Base-by-base conservation (phyloP, 2,113 vertebrate genomes). In the Mastomys natalensis region DNA sequence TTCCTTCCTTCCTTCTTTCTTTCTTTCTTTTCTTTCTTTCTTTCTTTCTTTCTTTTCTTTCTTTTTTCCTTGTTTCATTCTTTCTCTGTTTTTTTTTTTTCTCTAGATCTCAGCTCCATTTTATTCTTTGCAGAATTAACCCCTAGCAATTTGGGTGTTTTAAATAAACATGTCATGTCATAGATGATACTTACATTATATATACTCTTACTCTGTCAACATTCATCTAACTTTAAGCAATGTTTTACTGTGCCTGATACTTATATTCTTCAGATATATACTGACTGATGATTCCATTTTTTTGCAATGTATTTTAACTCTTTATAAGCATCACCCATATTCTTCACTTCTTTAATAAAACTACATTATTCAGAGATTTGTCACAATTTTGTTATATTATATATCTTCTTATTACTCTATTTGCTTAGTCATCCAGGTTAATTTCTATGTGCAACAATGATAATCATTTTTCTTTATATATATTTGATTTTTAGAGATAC, bases 11-110 rank as follows among this genome's bases (percentile, higher is more conserved):
- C n/a, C n/a, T n/a, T n/a, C n/a, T n/a, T n/a, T n/a, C n/a, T n/a
- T n/a, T n/a, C n/a, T n/a, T n/a, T n/a, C n/a, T n/a, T n/a, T n/a
- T n/a, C n/a, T n/a, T n/a, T n/a, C n/a, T n/a, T n/a, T n/a, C n/a
- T 48, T 6, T 48, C 3, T 21, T 24, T 21, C 8, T 72, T 31
- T 8, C 3, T 73, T 2, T 22, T n/a, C 22, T 1, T 13, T 34
- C n/a, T 8, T 19, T 6, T 72, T 7, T n/a, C 17, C 5, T 7
- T n/a, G n/a, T n/a, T n/a, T n/a, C n/a, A n/a, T n/a, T 21, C 6
- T 72, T 17, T 19, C 17, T 37, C 6, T 48, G 45, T 13, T n/a
- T 15, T 72, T 0, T 21, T 19, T 74, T 43, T 24, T 9, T 43
- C 2, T 11, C 21, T 76, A 6, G 45, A 45, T 78, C 76, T n/a